These are phyloP conservation scores for Martes martes DNA, from an alignment of 2,113 vertebrate species.

Conservation along the genomic window DNA sequence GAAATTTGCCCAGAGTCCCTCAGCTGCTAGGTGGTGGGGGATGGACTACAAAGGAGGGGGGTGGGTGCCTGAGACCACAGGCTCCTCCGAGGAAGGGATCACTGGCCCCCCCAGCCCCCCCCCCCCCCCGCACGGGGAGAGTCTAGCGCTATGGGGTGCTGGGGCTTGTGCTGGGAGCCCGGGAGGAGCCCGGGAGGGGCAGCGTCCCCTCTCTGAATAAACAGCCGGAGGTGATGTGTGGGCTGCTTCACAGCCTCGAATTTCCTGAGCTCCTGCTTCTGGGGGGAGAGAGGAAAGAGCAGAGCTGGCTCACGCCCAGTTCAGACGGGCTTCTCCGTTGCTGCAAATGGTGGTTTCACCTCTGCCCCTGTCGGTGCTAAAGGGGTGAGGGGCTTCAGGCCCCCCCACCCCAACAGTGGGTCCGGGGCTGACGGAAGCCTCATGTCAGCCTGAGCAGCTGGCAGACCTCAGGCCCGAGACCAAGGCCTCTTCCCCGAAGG, in stretches of 20 bases:
- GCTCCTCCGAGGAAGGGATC: neutral
- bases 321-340: neutral
- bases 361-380: neutral
- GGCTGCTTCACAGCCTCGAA: neutral
- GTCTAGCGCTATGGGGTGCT: neutral
- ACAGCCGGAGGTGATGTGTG: neutral
- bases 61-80: neutral
- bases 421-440: too few species aligned
- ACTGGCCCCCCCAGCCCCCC: too few species aligned
- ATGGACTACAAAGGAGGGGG: neutral
- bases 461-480: neutral
- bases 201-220: neutral
- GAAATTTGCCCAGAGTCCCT: neutral
- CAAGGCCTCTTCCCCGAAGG: accelerated
- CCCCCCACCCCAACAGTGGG: accelerated
- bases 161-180: too few species aligned
- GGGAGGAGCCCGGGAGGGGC: neutral
- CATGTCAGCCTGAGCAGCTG: accelerated
- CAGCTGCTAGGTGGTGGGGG: neutral
- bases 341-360: accelerated
- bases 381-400: neutral
- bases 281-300: neutral
- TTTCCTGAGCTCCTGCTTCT: neutral
- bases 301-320: neutral
- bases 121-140: neutral